Percentiles rank a stretch among this genome's conserved stretches.
Conservation (phyloP, 2,113 vertebrate genomes). For the Microtus ochrogaster region DNA sequence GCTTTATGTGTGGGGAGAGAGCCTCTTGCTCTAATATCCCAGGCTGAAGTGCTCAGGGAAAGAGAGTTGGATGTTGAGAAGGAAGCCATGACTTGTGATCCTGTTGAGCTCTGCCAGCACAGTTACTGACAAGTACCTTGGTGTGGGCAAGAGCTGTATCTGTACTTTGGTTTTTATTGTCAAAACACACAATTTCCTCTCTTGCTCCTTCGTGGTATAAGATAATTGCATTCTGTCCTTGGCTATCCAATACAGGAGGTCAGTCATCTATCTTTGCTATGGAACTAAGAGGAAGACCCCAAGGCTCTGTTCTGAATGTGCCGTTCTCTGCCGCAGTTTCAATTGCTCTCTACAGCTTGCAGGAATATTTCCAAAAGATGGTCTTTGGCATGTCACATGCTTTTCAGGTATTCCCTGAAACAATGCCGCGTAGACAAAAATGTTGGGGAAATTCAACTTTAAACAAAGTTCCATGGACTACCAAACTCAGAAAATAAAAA, state of each 20-base stretch:
- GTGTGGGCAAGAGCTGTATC: constrained; percentile 27
- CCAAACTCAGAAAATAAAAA: constrained; percentile 8
- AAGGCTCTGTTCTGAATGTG: constrained; percentile 7
- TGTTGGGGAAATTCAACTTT: constrained; percentile 3
- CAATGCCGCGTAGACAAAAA: constrained; percentile 21
- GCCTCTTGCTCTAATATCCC: not conserved
- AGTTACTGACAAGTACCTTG: constrained; percentile 40
- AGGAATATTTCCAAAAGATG: constrained; percentile 42
- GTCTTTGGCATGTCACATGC: not conserved
- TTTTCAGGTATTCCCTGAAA: constrained; percentile 22
- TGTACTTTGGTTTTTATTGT: constrained; percentile 46
- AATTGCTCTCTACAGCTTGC: not conserved
- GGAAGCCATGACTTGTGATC: not conserved
- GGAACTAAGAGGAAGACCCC: not conserved
- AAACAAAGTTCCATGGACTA: constrained; percentile 13
- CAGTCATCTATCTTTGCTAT: not conserved
- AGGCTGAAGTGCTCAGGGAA: not conserved
- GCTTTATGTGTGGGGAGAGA: not conserved
- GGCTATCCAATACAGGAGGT: constrained; percentile 4
- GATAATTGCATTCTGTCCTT: constrained; percentile 40
- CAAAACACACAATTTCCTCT: not conserved
- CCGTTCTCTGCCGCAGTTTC: constrained; percentile 27
- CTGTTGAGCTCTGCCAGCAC: not conserved
- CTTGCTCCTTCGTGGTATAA: not conserved
- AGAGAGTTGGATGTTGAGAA: constrained; percentile 8